Percentiles rank a stretch among this genome's conserved stretches.
phyloP scores from a whole-genome alignment of 2,888 invertebrate genomes.

The Allygus modestus region DNA sequence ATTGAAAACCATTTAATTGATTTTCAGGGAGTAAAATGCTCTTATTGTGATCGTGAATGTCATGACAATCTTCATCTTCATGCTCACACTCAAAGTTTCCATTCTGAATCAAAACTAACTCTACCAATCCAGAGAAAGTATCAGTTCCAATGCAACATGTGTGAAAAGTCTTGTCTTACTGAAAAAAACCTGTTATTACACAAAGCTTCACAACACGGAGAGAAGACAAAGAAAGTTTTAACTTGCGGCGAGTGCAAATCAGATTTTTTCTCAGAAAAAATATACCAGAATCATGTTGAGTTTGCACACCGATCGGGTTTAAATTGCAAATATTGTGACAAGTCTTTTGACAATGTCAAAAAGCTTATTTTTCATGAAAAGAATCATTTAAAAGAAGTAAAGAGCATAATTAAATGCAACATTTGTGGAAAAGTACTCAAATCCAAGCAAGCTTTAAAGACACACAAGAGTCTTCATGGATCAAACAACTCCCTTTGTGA shows the following conservation, averaged over 20 bases:
- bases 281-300: conserved; percentile 27
- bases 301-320: conserved; percentile 18
- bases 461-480: conserved; percentile 7
- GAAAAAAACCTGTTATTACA: background rate
- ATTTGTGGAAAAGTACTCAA: conserved; percentile 49
- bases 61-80: conserved; percentile 33
- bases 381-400: conserved; percentile 24
- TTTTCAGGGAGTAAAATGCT: background rate
- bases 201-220: conserved; percentile 5
- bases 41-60: conserved; percentile 1
- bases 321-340: conserved; percentile 49
- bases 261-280: conserved; percentile 14
- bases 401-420: conserved; percentile 41
- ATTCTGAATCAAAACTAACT: background rate
- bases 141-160: conserved; percentile 27
- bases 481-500: background rate
- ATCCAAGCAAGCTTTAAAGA: conserved; percentile 10
- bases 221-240: conserved; percentile 31
- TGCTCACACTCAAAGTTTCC: background rate
- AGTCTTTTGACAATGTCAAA: background rate
- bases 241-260: background rate
- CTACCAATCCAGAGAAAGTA: background rate
- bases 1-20: conserved; percentile 43
- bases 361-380: conserved; percentile 26
- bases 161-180: conserved; percentile 7